Conservation (phyloP, 2,797 vertebrate genomes). For the Orientallactaga sibirica region DNA sequence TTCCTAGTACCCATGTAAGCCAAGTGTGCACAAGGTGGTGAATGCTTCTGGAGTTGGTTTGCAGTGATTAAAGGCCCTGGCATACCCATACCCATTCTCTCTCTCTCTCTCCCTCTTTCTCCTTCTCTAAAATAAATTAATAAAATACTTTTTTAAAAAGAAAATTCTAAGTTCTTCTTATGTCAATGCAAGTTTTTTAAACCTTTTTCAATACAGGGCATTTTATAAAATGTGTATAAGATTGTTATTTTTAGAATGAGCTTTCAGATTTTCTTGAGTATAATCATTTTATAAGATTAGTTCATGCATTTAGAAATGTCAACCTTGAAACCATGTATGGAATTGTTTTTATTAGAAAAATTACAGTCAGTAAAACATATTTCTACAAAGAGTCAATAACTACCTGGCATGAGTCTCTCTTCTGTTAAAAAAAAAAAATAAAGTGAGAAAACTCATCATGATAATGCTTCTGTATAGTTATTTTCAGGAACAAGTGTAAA, state of each 20-base stretch:
- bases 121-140: no score
- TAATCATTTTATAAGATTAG: constrained; percentile 45
- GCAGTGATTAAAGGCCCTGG: no score
- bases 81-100: no score
- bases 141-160: no score
- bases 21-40: no score
- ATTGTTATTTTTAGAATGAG: constrained; percentile 32
- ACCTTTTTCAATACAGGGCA: not conserved
- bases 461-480: constrained; percentile 63
- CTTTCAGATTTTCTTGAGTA: constrained; percentile 17
- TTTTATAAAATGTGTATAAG: not conserved
- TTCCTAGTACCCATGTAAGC: no score
- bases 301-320: not conserved
- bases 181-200: not conserved
- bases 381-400: constrained; percentile 28
- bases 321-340: constrained; percentile 13
- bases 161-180: not conserved
- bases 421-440: constrained; percentile 49
- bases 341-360: constrained; percentile 46
- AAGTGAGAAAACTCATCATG: constrained; percentile 44
- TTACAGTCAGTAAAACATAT: constrained; percentile 21
- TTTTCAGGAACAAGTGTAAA: constrained; percentile 73
- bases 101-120: not conserved
- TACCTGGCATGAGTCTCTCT: not conserved
- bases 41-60: no score